Base-by-base conservation (phyloP, 2,113 vertebrate species). In the Pontoporia blainvillei region DNA sequence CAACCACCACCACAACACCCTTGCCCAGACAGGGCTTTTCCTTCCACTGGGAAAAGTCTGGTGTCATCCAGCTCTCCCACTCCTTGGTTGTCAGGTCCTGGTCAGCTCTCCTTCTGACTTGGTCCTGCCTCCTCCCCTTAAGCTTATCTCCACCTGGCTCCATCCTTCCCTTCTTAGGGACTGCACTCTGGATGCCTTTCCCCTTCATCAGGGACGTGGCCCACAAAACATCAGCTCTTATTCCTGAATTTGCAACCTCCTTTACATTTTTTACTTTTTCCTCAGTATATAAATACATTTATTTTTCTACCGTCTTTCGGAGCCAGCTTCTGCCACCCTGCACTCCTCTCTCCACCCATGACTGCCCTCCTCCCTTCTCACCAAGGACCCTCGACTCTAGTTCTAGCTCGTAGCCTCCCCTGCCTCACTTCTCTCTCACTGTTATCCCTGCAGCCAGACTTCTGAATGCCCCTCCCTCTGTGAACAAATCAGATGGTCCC, bases 401-500 rank as follows among this genome's bases (percentile, higher is more conserved):
- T 4, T 6, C 15, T 21, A 76, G 11, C 44, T 29, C 4, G 0
- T 0, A 7, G 52, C 5, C 44, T 1, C 3, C 9, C 0, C 23
- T 14, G 18, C 29, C 49, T 81, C 66, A 3, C 39, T 17, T 17
- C 6, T 41, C 75, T 79, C 61, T 83, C 27, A 6, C 0, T 4
- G 4, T 34, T 17, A 21, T 12, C 7, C 52, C 34, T 3, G 6
- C 46, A 15, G 34, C 34, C 52, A 29, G 57, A 11, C 36, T 57
- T 54, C 31, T 75, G 29, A 25, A 17, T 3, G 36, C 41, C 18
- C 29, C 25, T 52, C 66, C 49, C 72, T 23, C 41, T 3, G 21
- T 27, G 41, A 86, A 61, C 66, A 82, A 67, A 29, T 3, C 44
- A 6, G 12, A 49, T 29, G 78, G 20, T 44, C 34, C 36, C 29